Conservation (phyloP, 2,113 vertebrate genomes). For the Labeo catla region DNA sequence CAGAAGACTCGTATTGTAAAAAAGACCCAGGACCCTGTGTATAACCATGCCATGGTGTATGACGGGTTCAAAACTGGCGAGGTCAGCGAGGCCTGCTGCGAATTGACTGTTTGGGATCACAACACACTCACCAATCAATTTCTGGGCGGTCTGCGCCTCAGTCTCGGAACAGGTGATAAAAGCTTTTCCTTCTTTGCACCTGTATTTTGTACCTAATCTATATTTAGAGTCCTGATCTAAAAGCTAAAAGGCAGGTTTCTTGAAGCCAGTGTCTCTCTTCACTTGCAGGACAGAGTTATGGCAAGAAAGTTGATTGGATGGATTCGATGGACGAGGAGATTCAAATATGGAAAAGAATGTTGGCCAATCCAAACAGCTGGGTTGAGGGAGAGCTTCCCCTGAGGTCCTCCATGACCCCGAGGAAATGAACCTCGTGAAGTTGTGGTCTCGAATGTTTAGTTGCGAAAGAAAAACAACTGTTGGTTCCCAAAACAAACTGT, state of each 20-base stretch:
- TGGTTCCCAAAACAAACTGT: background rate
- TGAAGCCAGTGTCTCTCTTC: background rate
- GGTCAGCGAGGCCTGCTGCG: constrained; percentile 59
- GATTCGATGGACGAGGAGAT: constrained; percentile 62
- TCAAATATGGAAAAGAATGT: constrained; percentile 62
- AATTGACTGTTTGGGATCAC: constrained; percentile 59
- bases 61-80: constrained; percentile 61
- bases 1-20: constrained; percentile 66
- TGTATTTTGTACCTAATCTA: background rate
- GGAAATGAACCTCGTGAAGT: constrained; percentile 35
- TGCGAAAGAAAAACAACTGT: background rate
- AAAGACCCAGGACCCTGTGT: constrained; percentile 58
- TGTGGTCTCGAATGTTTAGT: background rate
- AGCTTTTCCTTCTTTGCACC: background rate
- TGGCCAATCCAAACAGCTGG: constrained; percentile 60
- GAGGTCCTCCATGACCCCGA: constrained; percentile 61
- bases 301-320: constrained; percentile 67
- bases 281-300: constrained; percentile 62
- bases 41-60: constrained; percentile 69
- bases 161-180: constrained; percentile 46
- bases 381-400: constrained; percentile 61
- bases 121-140: constrained; percentile 64
- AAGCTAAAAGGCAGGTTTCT: background rate
- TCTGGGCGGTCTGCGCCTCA: constrained; percentile 60
- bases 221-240: background rate